phyloP scores from a whole-genome alignment of 2,888 invertebrate genomes.

The Caenorhabditis uteleia region DNA sequence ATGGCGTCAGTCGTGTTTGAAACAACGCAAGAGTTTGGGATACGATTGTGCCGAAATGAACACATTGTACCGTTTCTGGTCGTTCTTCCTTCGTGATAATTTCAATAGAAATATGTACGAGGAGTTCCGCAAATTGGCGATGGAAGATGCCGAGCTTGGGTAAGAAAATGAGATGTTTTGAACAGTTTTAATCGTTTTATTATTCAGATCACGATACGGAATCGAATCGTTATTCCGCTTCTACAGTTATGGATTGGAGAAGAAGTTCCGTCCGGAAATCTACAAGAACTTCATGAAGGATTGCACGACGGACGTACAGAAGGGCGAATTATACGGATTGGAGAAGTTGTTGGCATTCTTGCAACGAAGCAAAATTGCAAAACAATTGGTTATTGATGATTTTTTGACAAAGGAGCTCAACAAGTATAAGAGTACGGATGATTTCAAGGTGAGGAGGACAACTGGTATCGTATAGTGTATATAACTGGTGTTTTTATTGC shows the following conservation, averaged over 20 bases:
- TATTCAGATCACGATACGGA: constrained; percentile 72
- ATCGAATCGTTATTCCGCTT: constrained; percentile 85
- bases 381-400: constrained; percentile 70
- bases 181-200: neutral
- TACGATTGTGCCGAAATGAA: constrained; percentile 98
- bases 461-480: too few species aligned
- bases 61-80: constrained; percentile 98
- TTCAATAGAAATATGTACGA: constrained; percentile 97
- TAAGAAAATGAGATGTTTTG: constrained; percentile 77
- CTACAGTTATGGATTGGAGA: constrained; percentile 95
- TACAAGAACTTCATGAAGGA: constrained; percentile 90
- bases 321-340: constrained; percentile 90
- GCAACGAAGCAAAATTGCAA: constrained; percentile 73
- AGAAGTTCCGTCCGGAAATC: constrained; percentile 90
- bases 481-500: neutral
- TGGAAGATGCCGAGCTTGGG: constrained; percentile 88
- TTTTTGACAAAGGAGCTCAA: constrained; percentile 71
- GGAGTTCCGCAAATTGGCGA: constrained; percentile 89
- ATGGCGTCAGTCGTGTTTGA: constrained; percentile 89
- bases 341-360: constrained; percentile 99
- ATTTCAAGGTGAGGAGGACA: constrained; percentile 68
- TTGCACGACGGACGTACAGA: constrained; percentile 57
- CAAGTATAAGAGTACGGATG: constrained; percentile 72
- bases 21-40: constrained; percentile 90
- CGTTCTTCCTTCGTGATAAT: constrained; percentile 96